phyloP scores from a whole-genome alignment of 2,888 invertebrate genomes.

The Megaustenia siamemsis region DNA sequence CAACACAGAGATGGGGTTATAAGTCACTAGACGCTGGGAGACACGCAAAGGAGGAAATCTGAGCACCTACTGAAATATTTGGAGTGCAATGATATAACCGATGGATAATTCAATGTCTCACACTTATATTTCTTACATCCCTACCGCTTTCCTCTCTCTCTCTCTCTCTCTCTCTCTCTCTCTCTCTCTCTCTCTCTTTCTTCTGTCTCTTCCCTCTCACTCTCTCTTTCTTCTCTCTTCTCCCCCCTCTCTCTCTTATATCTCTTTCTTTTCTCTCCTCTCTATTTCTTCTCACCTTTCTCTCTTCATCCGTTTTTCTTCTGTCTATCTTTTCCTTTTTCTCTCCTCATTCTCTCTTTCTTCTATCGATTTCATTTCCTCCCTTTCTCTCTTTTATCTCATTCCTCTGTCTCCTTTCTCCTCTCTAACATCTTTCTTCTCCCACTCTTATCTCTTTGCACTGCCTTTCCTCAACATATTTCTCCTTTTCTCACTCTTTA shows the following conservation, averaged over 20 bases:
- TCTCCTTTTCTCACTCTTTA: not conserved
- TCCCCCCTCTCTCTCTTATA: too few relatives aligned
- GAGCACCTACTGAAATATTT: too few relatives aligned
- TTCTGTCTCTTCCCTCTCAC: not conserved
- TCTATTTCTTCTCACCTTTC: too few relatives aligned
- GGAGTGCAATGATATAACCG: too few relatives aligned
- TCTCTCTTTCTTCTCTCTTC: not conserved
- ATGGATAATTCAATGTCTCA: too few relatives aligned
- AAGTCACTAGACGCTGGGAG: too few relatives aligned
- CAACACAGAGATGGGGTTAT: too few relatives aligned
- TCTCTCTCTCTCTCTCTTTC: not conserved
- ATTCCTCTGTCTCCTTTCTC: not conserved
- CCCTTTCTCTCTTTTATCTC: not conserved
- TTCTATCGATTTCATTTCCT: not conserved
- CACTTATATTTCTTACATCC: too few relatives aligned
- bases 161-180: constrained; percentile 40
- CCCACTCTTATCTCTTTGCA: not conserved
- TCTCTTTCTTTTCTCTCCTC: too few relatives aligned
- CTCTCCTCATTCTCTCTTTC: not conserved
- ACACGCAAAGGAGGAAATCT: too few relatives aligned
- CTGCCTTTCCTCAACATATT: not conserved
- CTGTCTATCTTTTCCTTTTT: not conserved
- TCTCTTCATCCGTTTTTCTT: too few relatives aligned
- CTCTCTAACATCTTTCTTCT: too few relatives aligned
- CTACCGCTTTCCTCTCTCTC: constrained; percentile 6